Conservation (phyloP, 2,797 vertebrate genomes). For the Paramormyrops hopkinsi region DNA sequence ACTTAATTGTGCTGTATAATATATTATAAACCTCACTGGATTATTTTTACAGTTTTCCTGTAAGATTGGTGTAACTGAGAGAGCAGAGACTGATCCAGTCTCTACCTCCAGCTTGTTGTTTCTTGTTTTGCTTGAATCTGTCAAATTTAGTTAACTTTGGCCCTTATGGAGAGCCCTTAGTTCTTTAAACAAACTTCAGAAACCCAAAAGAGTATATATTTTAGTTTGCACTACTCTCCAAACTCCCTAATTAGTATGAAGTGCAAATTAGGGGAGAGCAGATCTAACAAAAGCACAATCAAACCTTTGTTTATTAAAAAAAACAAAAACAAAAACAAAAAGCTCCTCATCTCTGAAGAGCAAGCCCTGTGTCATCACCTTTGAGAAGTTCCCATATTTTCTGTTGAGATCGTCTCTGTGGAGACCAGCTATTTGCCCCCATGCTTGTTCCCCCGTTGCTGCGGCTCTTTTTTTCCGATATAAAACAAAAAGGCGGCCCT, state of each 20-base stretch:
- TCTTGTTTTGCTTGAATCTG: conserved; percentile 31
- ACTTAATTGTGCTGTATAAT: neutral
- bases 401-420: conserved; percentile 68
- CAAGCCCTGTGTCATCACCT: conserved; percentile 37
- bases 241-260: conserved; percentile 65
- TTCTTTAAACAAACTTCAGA: conserved; percentile 64
- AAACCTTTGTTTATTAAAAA: conserved; percentile 34
- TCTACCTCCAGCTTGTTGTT: conserved; percentile 35
- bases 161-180: conserved; percentile 40
- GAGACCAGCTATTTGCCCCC: conserved; percentile 62
- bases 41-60: neutral
- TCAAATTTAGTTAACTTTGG: conserved; percentile 35
- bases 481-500: conserved; percentile 67
- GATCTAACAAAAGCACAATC: conserved; percentile 51
- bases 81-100: conserved; percentile 41
- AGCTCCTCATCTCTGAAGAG: conserved; percentile 36
- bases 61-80: neutral
- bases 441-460: conserved; percentile 41
- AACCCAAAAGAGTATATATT: conserved; percentile 46
- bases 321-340: neutral
- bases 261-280: conserved; percentile 48
- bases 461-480: conserved; percentile 47
- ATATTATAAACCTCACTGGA: neutral
- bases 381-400: conserved; percentile 41
- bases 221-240: conserved; percentile 49